Conservation (phyloP, 2,888 invertebrate species). For the Galerucella pusilla region DNA sequence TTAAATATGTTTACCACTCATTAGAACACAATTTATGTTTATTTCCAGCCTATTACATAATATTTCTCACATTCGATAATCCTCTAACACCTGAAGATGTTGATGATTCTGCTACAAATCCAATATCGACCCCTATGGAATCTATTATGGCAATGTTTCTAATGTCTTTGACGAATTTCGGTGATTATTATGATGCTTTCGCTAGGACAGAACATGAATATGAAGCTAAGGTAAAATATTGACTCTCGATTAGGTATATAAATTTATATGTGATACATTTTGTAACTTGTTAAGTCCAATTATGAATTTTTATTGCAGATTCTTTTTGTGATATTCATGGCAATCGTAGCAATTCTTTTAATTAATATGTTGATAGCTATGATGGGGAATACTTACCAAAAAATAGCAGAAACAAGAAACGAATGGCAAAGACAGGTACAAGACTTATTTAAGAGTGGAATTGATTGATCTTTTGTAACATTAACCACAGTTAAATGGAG, state of each 20-base stretch:
- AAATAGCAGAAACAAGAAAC: slow-evolving; percentile 95
- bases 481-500: too few relatives aligned
- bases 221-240: slow-evolving; percentile 80
- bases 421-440: slow-evolving; percentile 94
- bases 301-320: slow-evolving; percentile 66
- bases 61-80: slow-evolving; percentile 89
- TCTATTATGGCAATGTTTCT: slow-evolving; percentile 98
- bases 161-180: slow-evolving; percentile 97
- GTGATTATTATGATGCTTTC: slow-evolving; percentile 92
- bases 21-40: neutral
- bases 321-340: slow-evolving; percentile 97
- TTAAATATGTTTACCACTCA: too few relatives aligned
- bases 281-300: too few relatives aligned
- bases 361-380: slow-evolving; percentile 99
- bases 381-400: slow-evolving; percentile 99
- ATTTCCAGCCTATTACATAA: slow-evolving; percentile 84
- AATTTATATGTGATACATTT: neutral
- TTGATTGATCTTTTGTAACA: too few relatives aligned
- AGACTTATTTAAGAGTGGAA: neutral
- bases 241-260: neutral
- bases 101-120: slow-evolving; percentile 85
- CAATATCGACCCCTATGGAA: slow-evolving; percentile 92
- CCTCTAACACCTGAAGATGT: slow-evolving; percentile 84
- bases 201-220: slow-evolving; percentile 88
- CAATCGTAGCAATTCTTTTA: slow-evolving; percentile 91